Percentiles rank a stretch among this genome's conserved stretches.
Evolutionary conservation across 2,797 vertebrate genomes (phyloP).

Genomic region (Siniperca obscura): DNA sequence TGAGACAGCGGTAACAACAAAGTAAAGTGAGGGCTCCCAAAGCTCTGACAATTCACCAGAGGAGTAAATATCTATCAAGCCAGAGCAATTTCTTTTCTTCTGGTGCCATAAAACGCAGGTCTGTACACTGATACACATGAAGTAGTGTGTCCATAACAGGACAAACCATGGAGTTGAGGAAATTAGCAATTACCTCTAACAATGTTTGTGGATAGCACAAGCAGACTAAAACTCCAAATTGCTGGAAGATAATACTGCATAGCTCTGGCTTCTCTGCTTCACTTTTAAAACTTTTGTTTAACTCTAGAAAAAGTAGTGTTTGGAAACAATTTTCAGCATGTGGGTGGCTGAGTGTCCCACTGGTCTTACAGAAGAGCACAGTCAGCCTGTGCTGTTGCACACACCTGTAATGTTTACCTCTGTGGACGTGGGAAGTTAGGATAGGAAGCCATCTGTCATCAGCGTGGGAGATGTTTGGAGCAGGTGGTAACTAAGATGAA

Average conservation of each 20-base stretch:
- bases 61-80: conserved; percentile 72
- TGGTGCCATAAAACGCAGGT: conserved; percentile 61
- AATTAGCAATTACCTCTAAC: conserved; percentile 69
- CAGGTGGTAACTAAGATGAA: neutral
- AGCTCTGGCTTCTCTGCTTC: conserved; percentile 8
- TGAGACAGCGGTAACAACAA: conserved; percentile 46
- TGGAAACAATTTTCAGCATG: neutral
- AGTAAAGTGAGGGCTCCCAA: conserved; percentile 52
- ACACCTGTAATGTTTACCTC: conserved; percentile 71
- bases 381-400: conserved; percentile 34
- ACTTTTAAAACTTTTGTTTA: conserved; percentile 4
- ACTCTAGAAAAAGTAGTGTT: neutral
- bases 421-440: conserved; percentile 45
- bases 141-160: conserved; percentile 62
- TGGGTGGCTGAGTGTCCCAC: conserved; percentile 16
- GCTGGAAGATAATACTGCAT: conserved; percentile 13
- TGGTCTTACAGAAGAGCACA: conserved; percentile 11
- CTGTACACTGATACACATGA: conserved; percentile 47
- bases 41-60: conserved; percentile 65
- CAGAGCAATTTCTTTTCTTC: conserved; percentile 61
- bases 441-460: conserved; percentile 61
- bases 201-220: conserved; percentile 52
- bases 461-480: conserved; percentile 43
- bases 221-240: conserved; percentile 31
- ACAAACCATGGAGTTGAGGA: conserved; percentile 65